Percentiles rank a stretch among this genome's conserved stretches.
Evolutionary conservation across 2,113 vertebrate species (phyloP).

Genomic region (Oophaga pumilio): DNA sequence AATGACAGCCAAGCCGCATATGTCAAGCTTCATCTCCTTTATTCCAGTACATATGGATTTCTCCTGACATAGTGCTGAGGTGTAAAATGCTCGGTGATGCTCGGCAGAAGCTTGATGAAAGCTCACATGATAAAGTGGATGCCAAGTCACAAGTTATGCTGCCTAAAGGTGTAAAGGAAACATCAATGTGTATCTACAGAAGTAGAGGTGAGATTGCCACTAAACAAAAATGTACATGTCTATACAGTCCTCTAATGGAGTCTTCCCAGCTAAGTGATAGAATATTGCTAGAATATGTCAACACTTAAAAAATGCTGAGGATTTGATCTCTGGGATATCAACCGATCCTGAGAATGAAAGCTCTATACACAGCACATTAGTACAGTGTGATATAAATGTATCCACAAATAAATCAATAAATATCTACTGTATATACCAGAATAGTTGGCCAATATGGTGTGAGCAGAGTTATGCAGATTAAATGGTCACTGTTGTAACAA

Average conservation of each 20-base stretch:
- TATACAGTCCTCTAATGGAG: neutral
- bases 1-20: constrained; percentile 53
- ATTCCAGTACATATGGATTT: constrained; percentile 44
- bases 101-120: neutral
- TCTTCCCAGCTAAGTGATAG: too few species aligned
- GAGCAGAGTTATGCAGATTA: neutral
- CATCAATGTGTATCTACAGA: neutral
- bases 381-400: neutral
- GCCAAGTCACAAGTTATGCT: neutral
- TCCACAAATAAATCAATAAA: neutral
- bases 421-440: neutral
- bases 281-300: too few species aligned
- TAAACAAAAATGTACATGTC: neutral
- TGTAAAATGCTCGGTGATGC: constrained; percentile 35
- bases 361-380: neutral
- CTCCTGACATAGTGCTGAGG: constrained; percentile 53
- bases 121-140: neutral
- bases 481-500: neutral
- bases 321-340: too few species aligned
- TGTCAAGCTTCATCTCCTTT: constrained; percentile 51
- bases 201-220: neutral
- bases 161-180: neutral
- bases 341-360: neutral
- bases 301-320: too few species aligned
- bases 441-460: neutral